Evolutionary conservation across 2,113 vertebrate species (phyloP), one percentile per base, ranked within the genome.

Genomic region (Semicossyphus pulcher): DNA sequence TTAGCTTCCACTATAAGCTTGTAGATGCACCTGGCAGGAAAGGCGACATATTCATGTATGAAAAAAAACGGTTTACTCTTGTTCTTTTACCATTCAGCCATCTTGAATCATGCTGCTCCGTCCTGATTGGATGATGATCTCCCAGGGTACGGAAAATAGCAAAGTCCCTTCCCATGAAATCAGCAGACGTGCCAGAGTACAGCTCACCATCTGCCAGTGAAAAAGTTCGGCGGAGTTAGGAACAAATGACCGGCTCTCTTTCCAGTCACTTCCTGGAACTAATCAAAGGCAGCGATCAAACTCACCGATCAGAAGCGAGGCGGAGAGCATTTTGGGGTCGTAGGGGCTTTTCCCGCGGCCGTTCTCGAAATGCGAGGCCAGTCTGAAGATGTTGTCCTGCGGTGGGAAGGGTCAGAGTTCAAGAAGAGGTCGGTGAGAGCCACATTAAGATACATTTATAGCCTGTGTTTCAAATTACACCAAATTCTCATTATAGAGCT

Each of bases 151-250:
- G 95, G 91, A 98, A 99, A 93, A 99, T 99, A 66, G 97, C 97
- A 84, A 99, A 99, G 86, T 99, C 97, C 85, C 97, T 93, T 78
- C 97, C 97, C 97, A 99, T 99, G 92, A 99, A 99, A 88, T 99
- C 97, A 62, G 97, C 97, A 7, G 97, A 97, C 23, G 97, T 99
- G 85, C 97, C 97, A 23, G 97, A 98, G 85, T 99, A 99, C 76
- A 99, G 85, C 37, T 99, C 97, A 75, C 97, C 97, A 90, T 99
- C 97, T 99, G 93, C 39, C 60, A 86, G 64, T 3, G 48, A 15
- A 69, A 45, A 79, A 75, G 44, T 0, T 56, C n/a, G n/a, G n/a
- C n/a, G n/a, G 14, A 10, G 47, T 87, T 62, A 87, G 64, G 45
- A 70, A 78, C 59, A 57, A 59, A 74, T 48, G 51, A 68, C 20